Conservation (phyloP, 92 coral and sea anemone genomes). For the Porites divaricata region DNA sequence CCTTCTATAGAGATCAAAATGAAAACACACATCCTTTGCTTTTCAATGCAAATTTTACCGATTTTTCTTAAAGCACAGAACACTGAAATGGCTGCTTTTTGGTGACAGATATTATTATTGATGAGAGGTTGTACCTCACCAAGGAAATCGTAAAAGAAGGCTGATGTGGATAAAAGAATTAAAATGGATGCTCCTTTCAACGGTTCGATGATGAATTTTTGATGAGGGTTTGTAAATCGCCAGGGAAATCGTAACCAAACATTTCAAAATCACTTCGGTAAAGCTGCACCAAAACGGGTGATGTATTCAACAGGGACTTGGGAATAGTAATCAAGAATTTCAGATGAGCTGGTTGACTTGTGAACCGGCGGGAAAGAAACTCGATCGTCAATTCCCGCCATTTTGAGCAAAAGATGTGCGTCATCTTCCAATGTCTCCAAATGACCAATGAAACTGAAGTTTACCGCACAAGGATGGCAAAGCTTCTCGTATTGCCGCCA, state of each 20-base stretch:
- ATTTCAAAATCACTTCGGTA: constrained; percentile 11
- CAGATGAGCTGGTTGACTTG: background rate
- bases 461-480: constrained; percentile 1
- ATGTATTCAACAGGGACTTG: background rate
- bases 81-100: too few species aligned
- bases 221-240: background rate
- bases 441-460: constrained; percentile 5
- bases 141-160: background rate
- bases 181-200: too few species aligned
- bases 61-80: too few species aligned
- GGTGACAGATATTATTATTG: too few species aligned
- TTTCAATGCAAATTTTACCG: too few species aligned
- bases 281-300: background rate
- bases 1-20: too few species aligned
- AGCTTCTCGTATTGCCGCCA: constrained; percentile 5
- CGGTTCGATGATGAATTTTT: too few species aligned
- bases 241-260: constrained; percentile 2
- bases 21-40: too few species aligned
- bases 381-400: constrained; percentile 9
- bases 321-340: background rate
- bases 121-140: too few species aligned
- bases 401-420: background rate
- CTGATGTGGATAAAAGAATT: too few species aligned
- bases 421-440: background rate
- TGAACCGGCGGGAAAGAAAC: background rate